Evolutionary conservation across 2,888 invertebrate species (phyloP).

Genomic region (Chydorus sphaericus): DNA sequence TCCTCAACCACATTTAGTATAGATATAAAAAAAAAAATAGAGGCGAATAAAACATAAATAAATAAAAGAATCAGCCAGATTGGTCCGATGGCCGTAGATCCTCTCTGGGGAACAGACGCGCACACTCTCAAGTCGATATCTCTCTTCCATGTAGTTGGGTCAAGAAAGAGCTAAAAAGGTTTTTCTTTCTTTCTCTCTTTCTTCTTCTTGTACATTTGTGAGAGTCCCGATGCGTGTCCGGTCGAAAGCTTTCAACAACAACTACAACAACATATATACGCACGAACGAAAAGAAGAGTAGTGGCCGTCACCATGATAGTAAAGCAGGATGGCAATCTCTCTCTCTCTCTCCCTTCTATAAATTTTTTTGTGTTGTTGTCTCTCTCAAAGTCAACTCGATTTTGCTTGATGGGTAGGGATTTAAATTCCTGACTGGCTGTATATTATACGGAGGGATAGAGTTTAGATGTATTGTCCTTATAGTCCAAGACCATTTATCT

Average conservation of each 20-base stretch:
- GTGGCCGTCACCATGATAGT: background rate
- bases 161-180: no score
- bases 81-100: background rate
- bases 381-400: no score
- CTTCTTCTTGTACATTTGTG: background rate
- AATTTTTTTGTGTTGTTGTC: background rate
- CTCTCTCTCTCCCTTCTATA: background rate
- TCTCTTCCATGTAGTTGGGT: no score
- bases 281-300: background rate
- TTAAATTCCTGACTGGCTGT: no score
- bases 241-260: background rate
- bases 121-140: background rate
- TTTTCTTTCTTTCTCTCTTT: background rate
- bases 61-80: background rate
- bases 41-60: background rate
- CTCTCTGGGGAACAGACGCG: no score
- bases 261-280: background rate
- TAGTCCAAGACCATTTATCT: no score
- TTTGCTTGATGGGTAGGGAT: no score
- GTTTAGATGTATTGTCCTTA: no score
- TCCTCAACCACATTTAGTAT: background rate
- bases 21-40: background rate
- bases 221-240: background rate
- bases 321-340: background rate
- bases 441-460: no score